A percentile compares a stretch with the other conserved stretches of the same genome.
Evolutionary conservation across 2,113 vertebrate genomes (phyloP).

Genomic region (Callospermophilus lateralis): DNA sequence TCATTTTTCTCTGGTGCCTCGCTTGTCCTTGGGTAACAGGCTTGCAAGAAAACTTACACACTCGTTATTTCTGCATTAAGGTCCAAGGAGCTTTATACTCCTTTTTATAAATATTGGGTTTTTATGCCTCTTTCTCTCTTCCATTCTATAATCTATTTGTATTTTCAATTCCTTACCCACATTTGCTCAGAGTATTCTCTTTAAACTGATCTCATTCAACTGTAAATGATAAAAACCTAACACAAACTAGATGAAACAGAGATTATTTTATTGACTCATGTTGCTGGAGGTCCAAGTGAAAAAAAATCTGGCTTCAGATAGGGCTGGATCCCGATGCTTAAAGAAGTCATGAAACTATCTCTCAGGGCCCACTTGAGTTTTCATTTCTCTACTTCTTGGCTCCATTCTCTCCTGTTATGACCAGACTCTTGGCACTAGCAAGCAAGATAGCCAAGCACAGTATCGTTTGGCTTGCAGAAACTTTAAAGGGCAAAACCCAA

Average conservation of each 20-base stretch:
- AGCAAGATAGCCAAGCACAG: not conserved
- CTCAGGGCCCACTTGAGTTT: not conserved
- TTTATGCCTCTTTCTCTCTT: not conserved
- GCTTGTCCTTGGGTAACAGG: slow-evolving; percentile 54
- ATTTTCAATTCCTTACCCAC: not conserved
- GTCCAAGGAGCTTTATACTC: not conserved
- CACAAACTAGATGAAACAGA: not conserved
- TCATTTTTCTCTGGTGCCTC: slow-evolving; percentile 46
- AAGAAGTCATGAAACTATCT: not conserved
- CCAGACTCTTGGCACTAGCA: not conserved
- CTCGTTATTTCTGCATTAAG: not conserved
- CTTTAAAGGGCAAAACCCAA: not conserved
- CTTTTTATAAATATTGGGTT: not conserved
- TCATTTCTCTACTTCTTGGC: not conserved
- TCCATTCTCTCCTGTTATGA: not conserved
- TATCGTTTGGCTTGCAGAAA: not conserved
- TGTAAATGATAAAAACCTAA: not conserved
- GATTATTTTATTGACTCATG: not conserved
- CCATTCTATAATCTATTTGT: not conserved
- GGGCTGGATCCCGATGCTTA: not conserved
- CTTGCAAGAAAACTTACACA: not conserved
- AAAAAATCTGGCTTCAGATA: not conserved
- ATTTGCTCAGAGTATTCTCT: not conserved
- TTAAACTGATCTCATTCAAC: not conserved
- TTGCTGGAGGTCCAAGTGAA: not conserved